A percentile compares a stretch with the other conserved stretches of the same genome.
These are phyloP conservation scores for Denticeps clupeoides DNA, from an alignment of 2,797 vertebrate species.

Conservation along the genomic window DNA sequence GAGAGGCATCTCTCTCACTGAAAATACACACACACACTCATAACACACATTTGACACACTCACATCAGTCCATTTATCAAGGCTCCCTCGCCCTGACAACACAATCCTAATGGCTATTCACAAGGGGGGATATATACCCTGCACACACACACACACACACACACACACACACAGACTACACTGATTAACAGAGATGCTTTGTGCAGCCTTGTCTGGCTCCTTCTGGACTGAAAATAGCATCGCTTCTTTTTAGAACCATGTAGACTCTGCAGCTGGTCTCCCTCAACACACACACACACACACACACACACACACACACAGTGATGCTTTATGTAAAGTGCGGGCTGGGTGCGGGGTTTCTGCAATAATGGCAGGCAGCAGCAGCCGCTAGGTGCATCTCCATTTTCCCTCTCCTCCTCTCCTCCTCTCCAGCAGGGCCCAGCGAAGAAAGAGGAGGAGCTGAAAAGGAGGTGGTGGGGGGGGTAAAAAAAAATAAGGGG, in stretches of 20 bases:
- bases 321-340: too few relatives aligned
- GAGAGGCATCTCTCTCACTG: conserved; percentile 46
- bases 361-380: neutral
- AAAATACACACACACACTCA: too few relatives aligned
- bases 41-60: too few relatives aligned
- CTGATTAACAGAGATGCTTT: conserved; percentile 16
- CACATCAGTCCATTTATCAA: conserved; percentile 31
- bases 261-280: conserved; percentile 56
- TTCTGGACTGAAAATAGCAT: conserved; percentile 52
- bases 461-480: too few relatives aligned
- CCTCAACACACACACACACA: conserved; percentile 28
- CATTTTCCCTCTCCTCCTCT: conserved; percentile 29
- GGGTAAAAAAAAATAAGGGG: too few relatives aligned
- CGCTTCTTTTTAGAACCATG: conserved; percentile 43
- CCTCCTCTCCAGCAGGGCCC: conserved; percentile 23
- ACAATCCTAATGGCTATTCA: too few relatives aligned
- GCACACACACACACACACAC: conserved; percentile 1
- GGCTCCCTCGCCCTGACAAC: neutral
- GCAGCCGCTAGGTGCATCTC: too few relatives aligned
- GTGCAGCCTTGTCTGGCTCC: too few relatives aligned
- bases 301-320: conserved; percentile 22
- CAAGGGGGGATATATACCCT: conserved; percentile 1
- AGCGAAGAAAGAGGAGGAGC: too few relatives aligned
- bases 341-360: too few relatives aligned
- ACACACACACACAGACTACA: neutral